Percentiles rank a stretch among this genome's conserved stretches.
Evolutionary conservation across 1,140 invertebrate species (phyloP).

Genomic region (Drepana arcuata): DNA sequence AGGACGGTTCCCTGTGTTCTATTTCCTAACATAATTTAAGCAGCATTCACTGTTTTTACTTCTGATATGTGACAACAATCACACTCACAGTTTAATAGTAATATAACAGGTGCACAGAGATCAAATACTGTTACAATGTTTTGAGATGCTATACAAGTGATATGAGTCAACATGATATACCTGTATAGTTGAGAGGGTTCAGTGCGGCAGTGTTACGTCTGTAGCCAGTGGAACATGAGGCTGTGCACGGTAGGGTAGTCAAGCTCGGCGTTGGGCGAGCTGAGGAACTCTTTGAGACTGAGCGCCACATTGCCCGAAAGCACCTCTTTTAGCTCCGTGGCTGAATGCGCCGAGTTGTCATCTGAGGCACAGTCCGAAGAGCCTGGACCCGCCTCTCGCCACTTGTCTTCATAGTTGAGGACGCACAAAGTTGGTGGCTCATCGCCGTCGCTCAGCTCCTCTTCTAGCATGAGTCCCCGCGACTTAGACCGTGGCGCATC

Average conservation of each 20-base stretch:
- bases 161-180: too few species aligned
- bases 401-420: conserved; percentile 52
- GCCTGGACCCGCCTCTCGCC: conserved; percentile 43
- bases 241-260: conserved; percentile 64
- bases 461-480: conserved; percentile 32
- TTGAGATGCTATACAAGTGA: too few species aligned
- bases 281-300: conserved; percentile 50
- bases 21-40: too few species aligned
- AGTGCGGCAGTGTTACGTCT: conserved; percentile 44
- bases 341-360: conserved; percentile 55
- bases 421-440: conserved; percentile 60
- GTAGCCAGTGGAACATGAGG: conserved; percentile 67
- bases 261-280: conserved; percentile 52
- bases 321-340: conserved; percentile 35
- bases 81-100: conserved; percentile 11
- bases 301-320: conserved; percentile 35
- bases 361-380: conserved; percentile 57
- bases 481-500: conserved; percentile 31
- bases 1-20: conserved; percentile 49
- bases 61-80: conserved; percentile 51
- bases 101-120: too few species aligned
- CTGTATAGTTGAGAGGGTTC: too few species aligned
- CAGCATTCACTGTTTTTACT: conserved; percentile 30
- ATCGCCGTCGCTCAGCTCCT: conserved; percentile 48
- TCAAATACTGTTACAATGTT: too few species aligned